Percentiles rank a stretch among this genome's conserved stretches.
Evolutionary conservation across 2,113 vertebrate genomes (phyloP).

Genomic region (Uria lomvia): DNA sequence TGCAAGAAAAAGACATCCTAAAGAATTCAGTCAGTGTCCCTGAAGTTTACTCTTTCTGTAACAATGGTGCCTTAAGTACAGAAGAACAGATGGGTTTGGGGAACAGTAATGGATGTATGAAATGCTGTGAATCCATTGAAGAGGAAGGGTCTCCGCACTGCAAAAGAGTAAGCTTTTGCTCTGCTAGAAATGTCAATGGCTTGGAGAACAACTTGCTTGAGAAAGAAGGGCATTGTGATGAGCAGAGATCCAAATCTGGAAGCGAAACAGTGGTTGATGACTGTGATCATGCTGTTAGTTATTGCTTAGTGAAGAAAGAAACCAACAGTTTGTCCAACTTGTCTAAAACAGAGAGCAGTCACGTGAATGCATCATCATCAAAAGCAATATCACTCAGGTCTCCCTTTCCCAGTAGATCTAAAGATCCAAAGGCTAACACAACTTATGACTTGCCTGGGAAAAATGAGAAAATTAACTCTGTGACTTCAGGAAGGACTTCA

Average conservation of each 20-base stretch:
- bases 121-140: background rate
- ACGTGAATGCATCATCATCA: background rate
- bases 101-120: background rate
- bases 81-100: background rate
- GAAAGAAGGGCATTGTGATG: background rate
- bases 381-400: constrained; percentile 64
- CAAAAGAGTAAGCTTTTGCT: background rate
- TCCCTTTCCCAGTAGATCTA: constrained; percentile 59
- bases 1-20: background rate
- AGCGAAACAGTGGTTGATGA: background rate
- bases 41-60: constrained; percentile 24
- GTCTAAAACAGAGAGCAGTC: constrained; percentile 27
- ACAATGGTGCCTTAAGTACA: constrained; percentile 31
- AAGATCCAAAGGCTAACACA: constrained; percentile 67
- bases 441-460: constrained; percentile 27
- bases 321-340: background rate
- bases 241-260: constrained; percentile 16
- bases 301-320: constrained; percentile 18
- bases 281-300: background rate
- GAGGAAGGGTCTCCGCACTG: background rate
- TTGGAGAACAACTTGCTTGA: background rate
- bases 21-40: background rate
- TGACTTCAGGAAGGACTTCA: constrained; percentile 39
- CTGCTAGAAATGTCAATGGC: background rate
- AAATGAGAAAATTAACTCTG: constrained; percentile 50